phyloP scores from a whole-genome alignment of 2,888 invertebrate species.

The Agapostemon virescens region DNA sequence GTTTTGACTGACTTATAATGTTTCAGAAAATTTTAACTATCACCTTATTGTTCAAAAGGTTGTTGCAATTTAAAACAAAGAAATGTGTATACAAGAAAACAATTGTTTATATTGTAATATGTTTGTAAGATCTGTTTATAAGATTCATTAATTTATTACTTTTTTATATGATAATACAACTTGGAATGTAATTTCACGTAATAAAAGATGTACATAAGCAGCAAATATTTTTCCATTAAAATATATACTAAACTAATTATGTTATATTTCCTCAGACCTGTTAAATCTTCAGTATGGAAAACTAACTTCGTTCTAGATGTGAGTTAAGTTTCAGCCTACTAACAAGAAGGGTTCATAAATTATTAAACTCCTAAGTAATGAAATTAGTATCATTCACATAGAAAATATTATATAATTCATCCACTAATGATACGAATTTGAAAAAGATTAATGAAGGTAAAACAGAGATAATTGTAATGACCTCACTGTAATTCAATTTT shows the following conservation, averaged over 20 bases:
- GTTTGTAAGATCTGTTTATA: not conserved
- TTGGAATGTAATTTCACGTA: not conserved
- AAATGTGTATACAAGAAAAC: too few relatives aligned
- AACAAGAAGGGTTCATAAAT: not conserved
- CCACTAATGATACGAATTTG: not conserved
- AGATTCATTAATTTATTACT: not conserved
- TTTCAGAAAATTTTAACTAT: too few relatives aligned
- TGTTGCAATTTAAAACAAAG: too few relatives aligned
- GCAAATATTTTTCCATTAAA: not conserved
- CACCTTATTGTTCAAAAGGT: too few relatives aligned
- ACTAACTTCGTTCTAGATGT: not conserved
- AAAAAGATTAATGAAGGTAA: too few relatives aligned
- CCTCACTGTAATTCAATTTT: not conserved
- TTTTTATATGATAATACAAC: not conserved
- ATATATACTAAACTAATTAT: not conserved
- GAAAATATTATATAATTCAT: not conserved
- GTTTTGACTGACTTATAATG: too few relatives aligned
- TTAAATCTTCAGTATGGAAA: not conserved
- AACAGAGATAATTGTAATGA: not conserved
- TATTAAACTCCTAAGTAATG: not conserved
- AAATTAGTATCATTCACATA: not conserved
- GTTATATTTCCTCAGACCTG: not conserved
- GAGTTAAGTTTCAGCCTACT: not conserved
- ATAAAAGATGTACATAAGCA: not conserved
- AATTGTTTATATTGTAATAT: not conserved